phyloP scores from a whole-genome alignment of 2,113 vertebrate species.

The Xenopus laevis region DNA sequence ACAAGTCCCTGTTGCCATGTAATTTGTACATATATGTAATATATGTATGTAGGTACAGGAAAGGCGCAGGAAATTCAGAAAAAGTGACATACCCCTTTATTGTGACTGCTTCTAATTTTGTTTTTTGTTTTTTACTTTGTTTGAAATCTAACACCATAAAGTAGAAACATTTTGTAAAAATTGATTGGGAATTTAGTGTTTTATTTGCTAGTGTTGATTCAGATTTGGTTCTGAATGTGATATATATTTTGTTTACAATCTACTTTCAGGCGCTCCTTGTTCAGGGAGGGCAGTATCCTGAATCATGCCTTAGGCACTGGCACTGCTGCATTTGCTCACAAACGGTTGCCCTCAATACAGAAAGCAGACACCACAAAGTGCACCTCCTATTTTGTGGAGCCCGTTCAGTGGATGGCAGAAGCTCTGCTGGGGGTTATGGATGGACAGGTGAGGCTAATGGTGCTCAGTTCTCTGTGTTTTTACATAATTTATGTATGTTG shows the following conservation, averaged over 20 bases:
- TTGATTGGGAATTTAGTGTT: too few species aligned
- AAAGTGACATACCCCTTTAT: too few species aligned
- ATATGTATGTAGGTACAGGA: too few species aligned
- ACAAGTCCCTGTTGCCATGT: too few species aligned
- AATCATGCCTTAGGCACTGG: conserved; percentile 75
- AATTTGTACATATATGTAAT: too few species aligned
- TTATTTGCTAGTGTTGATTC: neutral
- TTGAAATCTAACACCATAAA: too few species aligned
- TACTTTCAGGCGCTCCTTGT: conserved; percentile 73
- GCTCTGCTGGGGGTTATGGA: conserved; percentile 82
- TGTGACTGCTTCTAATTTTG: too few species aligned
- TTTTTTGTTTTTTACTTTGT: too few species aligned
- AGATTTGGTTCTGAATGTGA: neutral
- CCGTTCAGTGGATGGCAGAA: conserved; percentile 91
- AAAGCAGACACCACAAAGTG: conserved; percentile 59
- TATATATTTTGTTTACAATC: neutral
- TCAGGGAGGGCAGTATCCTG: conserved; percentile 81
- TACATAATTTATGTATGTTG: too few species aligned
- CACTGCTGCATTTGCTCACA: conserved; percentile 75
- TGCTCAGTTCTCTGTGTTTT: too few species aligned
- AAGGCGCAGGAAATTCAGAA: too few species aligned
- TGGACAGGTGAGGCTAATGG: conserved; percentile 75
- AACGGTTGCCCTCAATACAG: conserved; percentile 57
- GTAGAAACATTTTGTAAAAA: too few species aligned
- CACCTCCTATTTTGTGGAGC: conserved; percentile 89